Evolutionary conservation across 2,888 invertebrate genomes (phyloP), one percentile per base, ranked within the genome.

Genomic region (Caenorhabditis sp.): DNA sequence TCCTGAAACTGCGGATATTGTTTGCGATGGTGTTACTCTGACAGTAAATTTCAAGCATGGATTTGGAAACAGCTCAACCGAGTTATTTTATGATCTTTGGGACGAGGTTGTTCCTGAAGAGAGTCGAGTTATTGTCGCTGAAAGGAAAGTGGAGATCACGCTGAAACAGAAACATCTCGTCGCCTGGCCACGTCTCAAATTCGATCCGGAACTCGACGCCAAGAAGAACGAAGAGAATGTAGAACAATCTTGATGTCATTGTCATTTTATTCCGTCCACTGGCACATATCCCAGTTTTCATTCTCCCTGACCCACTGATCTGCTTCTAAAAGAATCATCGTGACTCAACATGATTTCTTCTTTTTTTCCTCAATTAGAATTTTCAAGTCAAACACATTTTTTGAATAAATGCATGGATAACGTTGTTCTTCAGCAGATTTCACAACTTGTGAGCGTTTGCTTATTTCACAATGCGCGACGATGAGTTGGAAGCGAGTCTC

Each of bases 11-110:
- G 96, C 96, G 80, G 93, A 92, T 69, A 94, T 99, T 1, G 95
- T 95, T 93, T 93, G 96, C 24, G 98, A 96, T 93, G 96, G 96
- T 15, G 95, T 98, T 56, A 94, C 77, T 3, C 88, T 88, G 18
- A 64, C 84, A 15, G 87, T 84, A 6, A 50, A 55, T 8, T 24
- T 91, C 37, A 83, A 85, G 22, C 89, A 89, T 71, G 88, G 87
- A 24, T 90, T 89, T 68, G 91, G 91, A 47, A 78, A 89, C 68
- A 86, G 87, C 0, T 56, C 60, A 1, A 53, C 67, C 2, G 53
- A 60, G 18, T 22, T 88, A n/a, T 65, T 80, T 20, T 89, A 89
- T 58, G 89, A 90, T 64, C 80, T 90, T n/a, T 90, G 87, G 80
- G 90, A 90, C 28, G 84, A 88, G 50, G 85, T 90, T n/a, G 64